These are phyloP conservation scores for Entosphenus tridentatus DNA, from an alignment of 2,113 vertebrate species.

Conservation along the genomic window DNA sequence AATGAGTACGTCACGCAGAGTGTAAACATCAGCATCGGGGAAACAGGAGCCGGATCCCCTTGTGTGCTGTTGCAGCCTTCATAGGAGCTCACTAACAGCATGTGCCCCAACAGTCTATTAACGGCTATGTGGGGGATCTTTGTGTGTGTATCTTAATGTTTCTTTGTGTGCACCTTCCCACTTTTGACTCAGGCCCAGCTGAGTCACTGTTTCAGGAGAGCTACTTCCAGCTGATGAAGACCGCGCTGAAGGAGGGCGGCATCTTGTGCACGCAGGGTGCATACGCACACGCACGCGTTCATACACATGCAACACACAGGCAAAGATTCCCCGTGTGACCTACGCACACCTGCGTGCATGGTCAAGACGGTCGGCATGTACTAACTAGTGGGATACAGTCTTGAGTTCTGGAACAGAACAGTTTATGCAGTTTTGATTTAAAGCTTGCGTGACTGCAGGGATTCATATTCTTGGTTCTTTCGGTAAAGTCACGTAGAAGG, in stretches of 20 bases:
- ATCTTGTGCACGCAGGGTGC: constrained; percentile 89
- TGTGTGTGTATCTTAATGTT: not conserved
- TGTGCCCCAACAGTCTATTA: not conserved
- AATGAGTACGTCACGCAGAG: no score
- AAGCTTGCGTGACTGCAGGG: not conserved
- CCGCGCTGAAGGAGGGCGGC: constrained; percentile 52
- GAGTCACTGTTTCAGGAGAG: constrained; percentile 94
- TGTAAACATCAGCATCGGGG: no score
- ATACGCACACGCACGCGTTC: no score
- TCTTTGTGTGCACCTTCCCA: not conserved
- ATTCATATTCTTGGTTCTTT: no score
- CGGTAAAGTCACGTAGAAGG: no score
- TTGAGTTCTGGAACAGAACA: not conserved
- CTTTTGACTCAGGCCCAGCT: constrained; percentile 39
- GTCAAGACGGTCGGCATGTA: no score
- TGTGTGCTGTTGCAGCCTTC: no score
- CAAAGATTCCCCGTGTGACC: not conserved
- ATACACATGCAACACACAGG: not conserved
- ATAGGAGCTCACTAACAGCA: not conserved
- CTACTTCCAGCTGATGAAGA: constrained; percentile 94
- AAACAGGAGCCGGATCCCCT: no score
- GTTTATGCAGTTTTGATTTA: no score
- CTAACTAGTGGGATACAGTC: not conserved
- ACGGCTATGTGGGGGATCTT: not conserved
- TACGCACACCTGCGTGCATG: not conserved